phyloP scores from a whole-genome alignment of 2,113 vertebrate genomes.

The Hyperoodon ampullatus region DNA sequence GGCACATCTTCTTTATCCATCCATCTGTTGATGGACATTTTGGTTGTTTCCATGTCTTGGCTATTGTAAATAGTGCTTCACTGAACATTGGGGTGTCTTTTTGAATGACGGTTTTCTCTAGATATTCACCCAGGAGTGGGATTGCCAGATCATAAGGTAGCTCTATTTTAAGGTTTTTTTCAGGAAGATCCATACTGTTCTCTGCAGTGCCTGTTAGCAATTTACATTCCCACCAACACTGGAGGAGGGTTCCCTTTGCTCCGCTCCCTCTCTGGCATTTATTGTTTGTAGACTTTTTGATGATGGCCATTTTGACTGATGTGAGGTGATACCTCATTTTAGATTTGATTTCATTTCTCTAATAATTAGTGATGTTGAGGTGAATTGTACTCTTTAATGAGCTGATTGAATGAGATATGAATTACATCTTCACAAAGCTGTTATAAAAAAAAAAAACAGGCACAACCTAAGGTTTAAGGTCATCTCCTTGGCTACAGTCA shows the following conservation, averaged over 20 bases:
- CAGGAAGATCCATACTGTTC: background rate
- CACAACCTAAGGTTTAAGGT: background rate
- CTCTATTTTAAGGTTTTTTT: background rate
- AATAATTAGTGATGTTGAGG: background rate
- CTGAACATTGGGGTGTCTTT: background rate
- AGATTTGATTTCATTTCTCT: background rate
- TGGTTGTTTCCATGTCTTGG: background rate
- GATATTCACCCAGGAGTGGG: background rate
- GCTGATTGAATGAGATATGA: background rate
- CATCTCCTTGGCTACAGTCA: background rate
- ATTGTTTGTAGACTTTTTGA: background rate
- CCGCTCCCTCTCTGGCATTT: background rate
- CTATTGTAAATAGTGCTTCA: background rate
- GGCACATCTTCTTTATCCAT: background rate
- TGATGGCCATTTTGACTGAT: background rate
- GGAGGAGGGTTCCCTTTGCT: background rate
- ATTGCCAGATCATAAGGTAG: rapidly evolving
- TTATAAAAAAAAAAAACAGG: background rate
- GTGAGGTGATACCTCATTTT: background rate
- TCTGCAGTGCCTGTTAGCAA: background rate
- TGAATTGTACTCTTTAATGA: background rate
- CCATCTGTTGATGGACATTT: background rate
- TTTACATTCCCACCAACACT: background rate
- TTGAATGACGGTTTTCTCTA: background rate
- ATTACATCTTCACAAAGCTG: background rate